phyloP scores from a whole-genome alignment of 2,888 invertebrate species.

The Saturnia pavonia region DNA sequence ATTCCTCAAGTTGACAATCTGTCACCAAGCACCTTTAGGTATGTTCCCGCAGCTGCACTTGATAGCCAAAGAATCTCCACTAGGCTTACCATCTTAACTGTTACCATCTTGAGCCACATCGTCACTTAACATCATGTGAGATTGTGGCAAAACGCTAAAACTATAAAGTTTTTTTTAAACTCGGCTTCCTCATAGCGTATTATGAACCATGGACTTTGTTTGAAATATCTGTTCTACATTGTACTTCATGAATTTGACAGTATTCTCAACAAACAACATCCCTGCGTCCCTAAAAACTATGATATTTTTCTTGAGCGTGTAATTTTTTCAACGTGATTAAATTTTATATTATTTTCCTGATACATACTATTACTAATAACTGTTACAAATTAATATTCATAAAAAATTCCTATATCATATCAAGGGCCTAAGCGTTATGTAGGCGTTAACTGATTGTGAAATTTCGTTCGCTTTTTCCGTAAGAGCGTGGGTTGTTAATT shows the following conservation, averaged over 20 bases:
- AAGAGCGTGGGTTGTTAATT: conserved; percentile 71
- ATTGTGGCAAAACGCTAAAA: too few species aligned
- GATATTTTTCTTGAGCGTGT: not conserved
- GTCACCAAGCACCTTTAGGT: too few species aligned
- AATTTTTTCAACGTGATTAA: not conserved
- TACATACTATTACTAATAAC: not conserved
- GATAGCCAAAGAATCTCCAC: too few species aligned
- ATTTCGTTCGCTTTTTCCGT: conserved; percentile 65
- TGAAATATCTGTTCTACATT: not conserved
- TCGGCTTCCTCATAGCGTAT: too few species aligned
- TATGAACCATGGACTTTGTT: not conserved
- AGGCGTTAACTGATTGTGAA: conserved; percentile 65
- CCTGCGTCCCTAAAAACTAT: not conserved
- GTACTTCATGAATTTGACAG: not conserved
- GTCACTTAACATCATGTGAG: too few species aligned
- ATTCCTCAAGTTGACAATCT: too few species aligned
- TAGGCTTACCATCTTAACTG: too few species aligned
- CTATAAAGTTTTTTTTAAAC: too few species aligned
- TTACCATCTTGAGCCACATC: too few species aligned
- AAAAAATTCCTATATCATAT: not conserved
- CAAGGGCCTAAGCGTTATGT: conserved; percentile 9
- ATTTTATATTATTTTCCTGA: not conserved
- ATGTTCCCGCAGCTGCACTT: too few species aligned
- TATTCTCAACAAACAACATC: not conserved
- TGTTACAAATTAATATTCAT: not conserved